These are phyloP conservation scores for Heliothis virescens DNA, from an alignment of 1,140 invertebrate genomes.

Conservation along the genomic window DNA sequence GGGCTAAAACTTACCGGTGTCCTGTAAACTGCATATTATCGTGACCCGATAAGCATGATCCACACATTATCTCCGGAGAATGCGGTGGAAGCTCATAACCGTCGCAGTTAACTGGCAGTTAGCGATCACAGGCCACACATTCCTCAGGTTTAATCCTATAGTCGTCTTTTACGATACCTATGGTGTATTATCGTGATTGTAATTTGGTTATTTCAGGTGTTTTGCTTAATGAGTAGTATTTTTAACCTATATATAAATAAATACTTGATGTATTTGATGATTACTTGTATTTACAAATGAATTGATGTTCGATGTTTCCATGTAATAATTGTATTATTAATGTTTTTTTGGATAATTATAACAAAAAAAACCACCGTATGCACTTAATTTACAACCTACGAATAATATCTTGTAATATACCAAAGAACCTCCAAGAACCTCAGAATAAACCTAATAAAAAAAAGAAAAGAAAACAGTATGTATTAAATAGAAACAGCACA, in stretches of 20 bases:
- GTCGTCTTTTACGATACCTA: background rate
- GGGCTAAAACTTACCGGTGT: background rate
- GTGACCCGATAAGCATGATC: background rate
- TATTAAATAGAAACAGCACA: background rate
- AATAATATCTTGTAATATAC: too few relatives aligned
- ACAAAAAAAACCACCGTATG: too few relatives aligned
- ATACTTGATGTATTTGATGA: too few relatives aligned
- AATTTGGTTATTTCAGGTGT: background rate
- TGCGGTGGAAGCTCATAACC: background rate
- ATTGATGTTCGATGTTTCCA: too few relatives aligned
- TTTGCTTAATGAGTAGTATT: background rate
- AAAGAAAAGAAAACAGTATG: background rate
- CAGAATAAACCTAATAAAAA: too few relatives aligned
- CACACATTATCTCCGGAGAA: background rate
- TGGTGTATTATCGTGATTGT: background rate
- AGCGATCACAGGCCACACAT: slow-evolving; percentile 1
- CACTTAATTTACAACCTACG: too few relatives aligned
- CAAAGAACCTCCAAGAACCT: too few relatives aligned
- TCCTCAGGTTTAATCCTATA: slow-evolving; percentile 2
- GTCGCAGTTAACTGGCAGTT: slow-evolving; percentile 10
- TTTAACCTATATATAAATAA: too few relatives aligned
- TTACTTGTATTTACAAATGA: too few relatives aligned
- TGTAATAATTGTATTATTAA: too few relatives aligned
- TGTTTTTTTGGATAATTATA: too few relatives aligned
- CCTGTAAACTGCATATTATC: background rate